Percentiles rank a stretch among this genome's conserved stretches.
These are phyloP conservation scores for Champsocephalus esox DNA, from an alignment of 2,797 vertebrate genomes.

Conservation along the genomic window DNA sequence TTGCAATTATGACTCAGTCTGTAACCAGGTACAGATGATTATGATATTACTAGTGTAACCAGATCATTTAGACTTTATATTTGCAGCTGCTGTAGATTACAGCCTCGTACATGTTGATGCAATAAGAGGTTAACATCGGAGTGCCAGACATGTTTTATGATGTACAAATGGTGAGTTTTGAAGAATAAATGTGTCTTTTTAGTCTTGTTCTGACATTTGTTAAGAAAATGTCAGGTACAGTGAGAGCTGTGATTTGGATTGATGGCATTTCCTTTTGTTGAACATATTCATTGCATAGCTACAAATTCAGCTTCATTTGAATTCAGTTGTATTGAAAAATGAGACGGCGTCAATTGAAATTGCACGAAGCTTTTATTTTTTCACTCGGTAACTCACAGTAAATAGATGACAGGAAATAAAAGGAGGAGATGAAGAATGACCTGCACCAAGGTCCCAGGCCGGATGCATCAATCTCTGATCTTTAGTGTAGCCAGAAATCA, in stretches of 20 bases:
- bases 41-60: neutral
- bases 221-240: neutral
- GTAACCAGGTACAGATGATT: slow-evolving; percentile 11
- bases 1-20: neutral
- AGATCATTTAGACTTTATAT: neutral
- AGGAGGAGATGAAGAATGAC: neutral
- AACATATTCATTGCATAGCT: neutral
- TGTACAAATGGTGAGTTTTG: neutral
- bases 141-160: neutral
- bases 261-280: neutral
- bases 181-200: neutral
- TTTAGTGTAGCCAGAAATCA: neutral
- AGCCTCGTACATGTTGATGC: neutral
- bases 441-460: neutral
- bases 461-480: neutral
- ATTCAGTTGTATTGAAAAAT: neutral
- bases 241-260: neutral
- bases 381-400: neutral
- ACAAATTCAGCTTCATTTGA: neutral
- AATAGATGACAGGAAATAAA: neutral
- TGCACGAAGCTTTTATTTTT: neutral
- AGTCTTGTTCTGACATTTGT: neutral
- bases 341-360: neutral
- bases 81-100: neutral
- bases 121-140: neutral